These are phyloP conservation scores for Odocoileus hemionus DNA, from an alignment of 2,113 vertebrate genomes.

Conservation along the genomic window DNA sequence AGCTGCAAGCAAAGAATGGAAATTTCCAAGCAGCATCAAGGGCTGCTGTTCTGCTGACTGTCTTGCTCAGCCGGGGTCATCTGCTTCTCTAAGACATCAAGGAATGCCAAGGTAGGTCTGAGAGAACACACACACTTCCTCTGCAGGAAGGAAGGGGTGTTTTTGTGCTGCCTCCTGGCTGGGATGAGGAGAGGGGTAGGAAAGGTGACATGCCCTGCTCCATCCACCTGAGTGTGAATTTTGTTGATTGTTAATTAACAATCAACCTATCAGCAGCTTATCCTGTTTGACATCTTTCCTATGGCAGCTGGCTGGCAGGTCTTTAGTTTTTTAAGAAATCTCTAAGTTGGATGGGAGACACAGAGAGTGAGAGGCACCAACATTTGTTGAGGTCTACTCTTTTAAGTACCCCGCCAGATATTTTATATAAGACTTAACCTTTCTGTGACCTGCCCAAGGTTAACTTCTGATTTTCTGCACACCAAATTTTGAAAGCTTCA, in stretches of 20 bases:
- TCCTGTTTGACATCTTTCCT: conserved; percentile 13
- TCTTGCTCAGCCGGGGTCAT: conserved; percentile 82
- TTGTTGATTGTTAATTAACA: not conserved
- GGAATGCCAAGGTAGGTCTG: conserved; percentile 80
- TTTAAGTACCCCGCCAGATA: not conserved
- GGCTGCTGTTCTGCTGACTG: conserved; percentile 82
- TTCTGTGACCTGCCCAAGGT: not conserved
- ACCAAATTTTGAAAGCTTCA: not conserved
- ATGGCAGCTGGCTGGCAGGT: conserved; percentile 26
- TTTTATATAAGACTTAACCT: not conserved
- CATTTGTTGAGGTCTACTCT: not conserved
- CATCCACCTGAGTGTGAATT: conserved; percentile 13
- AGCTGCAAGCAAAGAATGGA: conserved; percentile 86
- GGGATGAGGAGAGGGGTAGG: conserved; percentile 1
- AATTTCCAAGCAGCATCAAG: conserved; percentile 87
- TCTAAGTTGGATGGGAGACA: not conserved
- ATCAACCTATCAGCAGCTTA: not conserved
- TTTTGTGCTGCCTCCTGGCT: not conserved
- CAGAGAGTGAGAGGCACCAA: not conserved
- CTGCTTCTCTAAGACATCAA: conserved; percentile 81
- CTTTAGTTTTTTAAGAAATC: conserved; percentile 36
- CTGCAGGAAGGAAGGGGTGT: conserved; percentile 34
- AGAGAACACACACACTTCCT: conserved; percentile 67
- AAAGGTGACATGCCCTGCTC: not conserved
- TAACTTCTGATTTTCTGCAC: conserved; percentile 28